Conservation (phyloP, 64 coral and sea anemone species). For the Astreopora myriophthalma region DNA sequence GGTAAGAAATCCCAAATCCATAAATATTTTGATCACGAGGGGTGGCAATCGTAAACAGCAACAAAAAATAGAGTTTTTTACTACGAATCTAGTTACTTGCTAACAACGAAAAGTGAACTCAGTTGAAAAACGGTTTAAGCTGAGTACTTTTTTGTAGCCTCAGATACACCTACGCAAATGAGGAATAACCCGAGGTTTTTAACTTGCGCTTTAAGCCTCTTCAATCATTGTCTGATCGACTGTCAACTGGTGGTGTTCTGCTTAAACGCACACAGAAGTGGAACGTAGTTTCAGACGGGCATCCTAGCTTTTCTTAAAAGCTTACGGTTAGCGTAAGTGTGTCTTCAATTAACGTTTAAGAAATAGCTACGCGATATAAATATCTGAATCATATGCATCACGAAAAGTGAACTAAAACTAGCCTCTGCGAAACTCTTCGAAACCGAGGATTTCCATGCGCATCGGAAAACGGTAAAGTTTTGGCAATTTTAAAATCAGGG, state of each 20-base stretch:
- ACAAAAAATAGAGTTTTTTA: not conserved
- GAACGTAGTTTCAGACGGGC: not conserved
- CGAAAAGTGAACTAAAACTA: no score
- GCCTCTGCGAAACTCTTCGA: no score
- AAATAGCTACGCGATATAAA: no score
- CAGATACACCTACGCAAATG: not conserved
- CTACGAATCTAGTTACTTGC: not conserved
- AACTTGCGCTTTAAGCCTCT: not conserved
- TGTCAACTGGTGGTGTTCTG: not conserved
- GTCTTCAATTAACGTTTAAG: no score
- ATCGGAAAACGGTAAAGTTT: no score
- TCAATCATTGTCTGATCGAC: not conserved
- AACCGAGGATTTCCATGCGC: no score
- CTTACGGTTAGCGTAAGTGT: no score
- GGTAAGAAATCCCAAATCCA: slow-evolving; percentile 6
- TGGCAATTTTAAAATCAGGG: no score
- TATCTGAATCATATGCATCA: no score
- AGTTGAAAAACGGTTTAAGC: no score
- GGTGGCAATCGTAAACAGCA: not conserved
- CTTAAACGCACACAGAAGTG: not conserved
- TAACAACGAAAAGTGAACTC: not conserved
- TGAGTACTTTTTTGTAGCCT: no score
- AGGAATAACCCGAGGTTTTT: not conserved
- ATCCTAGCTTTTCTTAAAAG: not conserved
- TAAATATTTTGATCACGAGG: not conserved